Base-by-base conservation (phyloP, 2,113 vertebrate species). In the Columba livia region DNA sequence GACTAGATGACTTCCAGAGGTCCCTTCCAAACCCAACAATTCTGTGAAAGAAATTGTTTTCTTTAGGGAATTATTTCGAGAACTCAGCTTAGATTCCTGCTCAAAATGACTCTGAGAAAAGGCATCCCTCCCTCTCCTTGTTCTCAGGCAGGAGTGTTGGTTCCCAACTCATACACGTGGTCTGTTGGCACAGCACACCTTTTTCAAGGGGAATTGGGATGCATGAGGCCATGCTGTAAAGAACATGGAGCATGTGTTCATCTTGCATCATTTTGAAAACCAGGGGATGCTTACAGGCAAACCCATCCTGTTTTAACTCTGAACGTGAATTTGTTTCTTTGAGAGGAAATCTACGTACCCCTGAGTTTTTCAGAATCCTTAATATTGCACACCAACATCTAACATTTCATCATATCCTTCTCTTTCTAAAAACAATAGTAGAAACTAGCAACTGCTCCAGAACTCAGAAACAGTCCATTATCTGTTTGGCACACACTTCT, bases 191-290 rank as follows among this genome's bases (percentile, higher is more conserved):
- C 10, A 65, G 20, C 28, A 40, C 0, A 0, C 15, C 11, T 31
- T 48, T 64, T 32, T 24, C 51, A 44, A 44, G 47, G 15, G 40
- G 16, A 51, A 36, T 23, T 0, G 6, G 51, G 29, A 29, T 42
- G 31, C 0, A 0, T 23, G 38, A 50, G 26, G n/a, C 21, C 11
- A 53, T 32, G 10, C 25, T 19, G 3, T 17, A 32, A 34, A 56
- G n/a, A 51, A 51, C 10, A 25, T 2, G 26, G 44, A 51, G 9
- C 29, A 40, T 21, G 28, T 9, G 18, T 21, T 19, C 23, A 53
- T 11, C 65, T 47, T 57, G 42, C 26, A n/a, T 47, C 7, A 15
- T 67, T 90, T 61, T 66, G 40, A 56, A 61, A 78, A 47, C 21
- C 2, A 53, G 24, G 12, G 53, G 24, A 44, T 58, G 42, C 32